Conservation (phyloP, 92 coral and sea anemone species). For the Montipora capitata region DNA sequence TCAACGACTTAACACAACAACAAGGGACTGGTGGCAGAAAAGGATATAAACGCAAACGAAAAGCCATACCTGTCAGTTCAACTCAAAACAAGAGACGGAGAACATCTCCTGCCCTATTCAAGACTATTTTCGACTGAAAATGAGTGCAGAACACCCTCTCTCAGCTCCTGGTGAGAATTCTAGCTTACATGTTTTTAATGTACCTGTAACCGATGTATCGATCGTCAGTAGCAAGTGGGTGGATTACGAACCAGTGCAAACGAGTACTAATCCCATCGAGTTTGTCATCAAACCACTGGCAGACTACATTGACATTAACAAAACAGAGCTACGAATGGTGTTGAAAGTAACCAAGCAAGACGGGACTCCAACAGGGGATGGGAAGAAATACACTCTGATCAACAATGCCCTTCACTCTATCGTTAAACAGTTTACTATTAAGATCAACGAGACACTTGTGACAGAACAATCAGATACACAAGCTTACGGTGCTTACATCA, state of each 20-base stretch:
- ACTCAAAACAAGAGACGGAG: conserved; percentile 6
- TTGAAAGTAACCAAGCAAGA: conserved; percentile 5
- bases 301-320: conserved; percentile 45
- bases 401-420: conserved; percentile 37
- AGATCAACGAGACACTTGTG: conserved; percentile 33
- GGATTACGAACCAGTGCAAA: conserved; percentile 35
- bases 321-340: conserved; percentile 27
- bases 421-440: conserved; percentile 48
- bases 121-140: conserved; percentile 12
- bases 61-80: too few relatives aligned
- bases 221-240: conserved; percentile 38
- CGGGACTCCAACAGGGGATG: neutral
- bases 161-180: conserved; percentile 41
- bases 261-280: conserved; percentile 38
- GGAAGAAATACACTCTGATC: conserved; percentile 7
- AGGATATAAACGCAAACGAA: too few relatives aligned
- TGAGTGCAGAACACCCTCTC: conserved; percentile 31
- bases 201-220: conserved; percentile 44
- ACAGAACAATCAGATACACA: conserved; percentile 59
- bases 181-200: conserved; percentile 20
- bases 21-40: too few relatives aligned
- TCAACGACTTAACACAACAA: too few relatives aligned
- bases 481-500: conserved; percentile 20
- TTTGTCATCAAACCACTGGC: conserved; percentile 34
- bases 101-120: conserved; percentile 20